These are phyloP conservation scores for Hemicentrotus pulcherrimus DNA, from an alignment of 35 echinoderm and acorn worm genomes.

Conservation along the genomic window DNA sequence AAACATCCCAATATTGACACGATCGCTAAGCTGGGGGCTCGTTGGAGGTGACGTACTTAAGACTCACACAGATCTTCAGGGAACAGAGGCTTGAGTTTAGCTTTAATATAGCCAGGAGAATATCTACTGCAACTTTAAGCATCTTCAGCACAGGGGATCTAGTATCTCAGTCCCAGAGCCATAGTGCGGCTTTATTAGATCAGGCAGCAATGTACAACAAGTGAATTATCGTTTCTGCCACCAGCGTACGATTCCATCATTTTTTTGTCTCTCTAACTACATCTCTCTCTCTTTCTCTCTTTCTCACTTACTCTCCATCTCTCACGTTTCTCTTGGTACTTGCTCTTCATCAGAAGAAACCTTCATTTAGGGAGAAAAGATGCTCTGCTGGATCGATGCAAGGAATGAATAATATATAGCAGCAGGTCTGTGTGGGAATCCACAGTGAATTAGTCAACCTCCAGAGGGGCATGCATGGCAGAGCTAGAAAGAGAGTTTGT, in stretches of 20 bases:
- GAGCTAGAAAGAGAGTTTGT: not conserved
- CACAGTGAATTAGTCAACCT: not conserved
- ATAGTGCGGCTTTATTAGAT: slow-evolving; percentile 10
- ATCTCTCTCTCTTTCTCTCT: not conserved
- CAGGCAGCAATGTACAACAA: not conserved
- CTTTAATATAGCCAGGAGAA: not conserved
- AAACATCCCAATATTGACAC: slow-evolving; percentile 18
- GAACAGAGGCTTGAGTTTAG: not conserved
- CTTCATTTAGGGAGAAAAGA: not conserved
- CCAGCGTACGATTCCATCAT: slow-evolving; percentile 17
- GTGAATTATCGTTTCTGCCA: slow-evolving; percentile 41
- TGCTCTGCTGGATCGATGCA: not conserved
- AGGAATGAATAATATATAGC: not conserved
- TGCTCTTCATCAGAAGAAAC: not conserved
- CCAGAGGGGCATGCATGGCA: not conserved
- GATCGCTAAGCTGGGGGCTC: not conserved
- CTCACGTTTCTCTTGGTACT: not conserved
- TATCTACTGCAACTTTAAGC: not conserved
- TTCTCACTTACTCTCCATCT: not conserved
- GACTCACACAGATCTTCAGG: not conserved
- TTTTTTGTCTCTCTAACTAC: not conserved
- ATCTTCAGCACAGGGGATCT: not conserved
- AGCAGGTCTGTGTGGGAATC: not conserved
- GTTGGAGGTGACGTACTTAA: not conserved
- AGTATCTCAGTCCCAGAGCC: not conserved